These are phyloP conservation scores for Aspiorhynchus laticeps DNA, from an alignment of 2,113 vertebrate genomes.

Conservation along the genomic window DNA sequence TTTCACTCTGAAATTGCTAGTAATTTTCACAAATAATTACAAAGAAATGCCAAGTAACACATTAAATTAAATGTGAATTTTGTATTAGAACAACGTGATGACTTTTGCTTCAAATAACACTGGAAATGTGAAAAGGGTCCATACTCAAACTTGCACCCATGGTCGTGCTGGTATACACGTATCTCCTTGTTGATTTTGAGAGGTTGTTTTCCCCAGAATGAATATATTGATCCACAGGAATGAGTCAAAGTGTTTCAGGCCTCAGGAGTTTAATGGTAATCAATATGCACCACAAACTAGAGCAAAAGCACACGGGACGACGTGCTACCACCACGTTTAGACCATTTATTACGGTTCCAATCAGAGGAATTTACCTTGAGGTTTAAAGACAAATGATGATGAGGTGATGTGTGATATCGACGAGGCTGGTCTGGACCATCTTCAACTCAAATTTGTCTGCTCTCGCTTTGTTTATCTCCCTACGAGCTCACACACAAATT, in stretches of 20 bases:
- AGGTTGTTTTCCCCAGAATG: constrained; percentile 21
- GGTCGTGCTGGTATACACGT: neutral
- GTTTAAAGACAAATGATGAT: constrained; percentile 14
- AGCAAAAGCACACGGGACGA: neutral
- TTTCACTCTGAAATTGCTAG: neutral
- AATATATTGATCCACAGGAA: constrained; percentile 47
- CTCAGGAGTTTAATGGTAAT: constrained; percentile 42
- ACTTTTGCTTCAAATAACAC: neutral
- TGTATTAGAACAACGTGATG: neutral
- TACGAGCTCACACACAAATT: neutral
- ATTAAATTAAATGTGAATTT: neutral
- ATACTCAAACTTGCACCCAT: constrained; percentile 26
- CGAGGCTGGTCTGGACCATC: neutral
- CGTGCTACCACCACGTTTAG: neutral
- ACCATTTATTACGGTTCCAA: neutral
- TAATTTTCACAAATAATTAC: neutral
- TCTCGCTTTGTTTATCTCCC: neutral
- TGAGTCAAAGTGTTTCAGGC: constrained; percentile 41
- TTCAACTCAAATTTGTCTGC: neutral
- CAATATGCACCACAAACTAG: constrained; percentile 13
- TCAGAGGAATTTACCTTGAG: constrained; percentile 27
- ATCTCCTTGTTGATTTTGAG: constrained; percentile 26
- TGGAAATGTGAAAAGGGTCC: neutral
- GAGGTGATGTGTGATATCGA: neutral
- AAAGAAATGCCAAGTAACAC: too few species aligned